Base-by-base conservation (phyloP, 2,113 vertebrate species). In the Ophthalmotilapia sp. region DNA sequence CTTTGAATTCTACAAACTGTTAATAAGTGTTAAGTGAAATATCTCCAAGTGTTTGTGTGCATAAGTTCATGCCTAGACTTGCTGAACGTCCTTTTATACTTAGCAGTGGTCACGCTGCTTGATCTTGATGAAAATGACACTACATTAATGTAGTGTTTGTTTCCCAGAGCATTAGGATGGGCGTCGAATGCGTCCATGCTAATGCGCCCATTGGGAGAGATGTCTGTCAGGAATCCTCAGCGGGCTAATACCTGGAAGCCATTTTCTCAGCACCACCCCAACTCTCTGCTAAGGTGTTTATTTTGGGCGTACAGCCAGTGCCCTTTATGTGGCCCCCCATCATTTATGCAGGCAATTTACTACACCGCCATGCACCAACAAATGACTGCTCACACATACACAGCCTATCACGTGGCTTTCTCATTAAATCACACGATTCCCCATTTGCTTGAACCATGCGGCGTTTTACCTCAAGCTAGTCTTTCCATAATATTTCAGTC, bases 161-260 rank as follows among this genome's bases (percentile, higher is more conserved):
- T 53, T 88, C 88, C 86, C 84, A 82, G 60, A 90, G 93, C 89
- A 29, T 79, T 51, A 65, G 70, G 77, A 82, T 73, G 88, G 88
- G 83, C 81, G 80, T 65, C 4, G 53, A 87, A 94, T 93, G 90
- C 14, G 2, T 47, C 21, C 68, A 45, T 45, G 38, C 68, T 45
- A 73, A 45, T 45, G 21, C 68, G 7, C 91, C 94, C 94, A 95
- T 93, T 87, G 83, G 79, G 51, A 82, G 85, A 89, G 91, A 94
- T 94, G 89, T 91, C 88, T 94, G 89, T 93, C 91, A 92, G 88
- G 79, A 92, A 84, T 87, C 87, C 93, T 91, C 81, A 90, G 89
- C 6, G 42, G 88, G 36, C 70, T 60, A 75, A 75, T 62, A 82
- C 68, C 93, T 89, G 83, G 23, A n/a, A 92, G 92, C 73, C 19